These are phyloP conservation scores for Eremophila alpestris DNA, from an alignment of 2,797 vertebrate genomes.

Conservation along the genomic window DNA sequence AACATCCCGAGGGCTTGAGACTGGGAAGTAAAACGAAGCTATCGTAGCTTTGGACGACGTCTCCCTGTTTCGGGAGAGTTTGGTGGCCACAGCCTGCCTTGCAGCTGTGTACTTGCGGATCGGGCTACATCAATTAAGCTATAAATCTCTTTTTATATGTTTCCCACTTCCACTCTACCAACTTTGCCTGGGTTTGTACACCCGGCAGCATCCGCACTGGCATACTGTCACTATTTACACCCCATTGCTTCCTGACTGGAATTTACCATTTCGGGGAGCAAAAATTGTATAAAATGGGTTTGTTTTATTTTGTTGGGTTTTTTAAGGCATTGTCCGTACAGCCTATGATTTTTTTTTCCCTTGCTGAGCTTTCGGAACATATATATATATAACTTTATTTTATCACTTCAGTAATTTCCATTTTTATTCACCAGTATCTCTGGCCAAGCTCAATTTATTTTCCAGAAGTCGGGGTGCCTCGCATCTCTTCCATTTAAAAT, in stretches of 20 bases:
- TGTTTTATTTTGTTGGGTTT: neutral
- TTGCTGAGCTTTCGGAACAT: neutral
- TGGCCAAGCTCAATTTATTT: neutral
- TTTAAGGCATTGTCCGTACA: neutral
- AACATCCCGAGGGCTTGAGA: neutral
- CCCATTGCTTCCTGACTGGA: neutral
- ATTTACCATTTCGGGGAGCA: neutral
- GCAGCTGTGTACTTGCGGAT: conserved; percentile 31
- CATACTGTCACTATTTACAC: neutral
- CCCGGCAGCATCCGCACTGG: neutral
- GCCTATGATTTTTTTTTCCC: neutral
- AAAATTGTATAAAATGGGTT: neutral
- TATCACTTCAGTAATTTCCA: neutral
- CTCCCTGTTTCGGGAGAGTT: neutral
- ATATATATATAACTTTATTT: neutral
- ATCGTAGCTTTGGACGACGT: neutral
- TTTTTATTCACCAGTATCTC: neutral
- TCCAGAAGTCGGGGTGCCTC: neutral
- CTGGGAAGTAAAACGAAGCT: neutral
- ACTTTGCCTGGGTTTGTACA: neutral
- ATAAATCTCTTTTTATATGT: conserved; percentile 66
- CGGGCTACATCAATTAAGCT: conserved; percentile 47
- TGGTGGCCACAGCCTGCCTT: neutral
- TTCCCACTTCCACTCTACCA: conserved; percentile 41
- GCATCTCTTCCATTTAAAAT: neutral